Conservation (phyloP, 2,888 invertebrate genomes). For the Drosophila melanosoma region DNA sequence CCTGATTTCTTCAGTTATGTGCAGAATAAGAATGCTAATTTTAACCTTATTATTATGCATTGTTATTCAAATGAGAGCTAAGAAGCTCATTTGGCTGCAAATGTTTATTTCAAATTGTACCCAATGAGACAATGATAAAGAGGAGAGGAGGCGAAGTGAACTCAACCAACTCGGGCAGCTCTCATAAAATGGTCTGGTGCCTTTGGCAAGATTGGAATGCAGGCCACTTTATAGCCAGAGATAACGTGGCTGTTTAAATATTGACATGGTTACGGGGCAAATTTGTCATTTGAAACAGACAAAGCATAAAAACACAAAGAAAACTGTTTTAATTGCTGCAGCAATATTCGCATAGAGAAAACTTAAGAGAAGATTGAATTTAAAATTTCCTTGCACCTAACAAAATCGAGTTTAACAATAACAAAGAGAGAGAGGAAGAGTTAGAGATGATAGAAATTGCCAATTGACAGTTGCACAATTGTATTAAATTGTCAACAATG, state of each 20-base stretch:
- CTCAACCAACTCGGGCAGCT: neutral
- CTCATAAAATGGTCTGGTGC: neutral
- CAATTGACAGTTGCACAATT: neutral
- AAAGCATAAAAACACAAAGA: neutral
- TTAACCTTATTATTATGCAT: neutral
- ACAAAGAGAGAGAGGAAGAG: neutral
- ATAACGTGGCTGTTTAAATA: conserved; percentile 1
- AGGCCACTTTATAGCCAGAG: conserved; percentile 5
- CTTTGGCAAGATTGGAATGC: conserved; percentile 4
- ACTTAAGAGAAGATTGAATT: neutral
- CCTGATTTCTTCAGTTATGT: neutral
- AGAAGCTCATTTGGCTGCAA: neutral
- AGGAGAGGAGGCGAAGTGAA: neutral
- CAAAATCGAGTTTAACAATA: neutral
- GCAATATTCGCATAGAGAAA: neutral
- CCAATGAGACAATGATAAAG: neutral
- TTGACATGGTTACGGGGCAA: neutral
- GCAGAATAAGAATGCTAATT: neutral
- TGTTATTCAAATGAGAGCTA: neutral
- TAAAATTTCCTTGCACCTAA: neutral
- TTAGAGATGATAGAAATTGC: neutral
- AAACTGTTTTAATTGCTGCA: neutral
- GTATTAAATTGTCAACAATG: too few species aligned
- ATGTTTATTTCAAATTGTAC: neutral
- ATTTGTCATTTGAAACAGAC: neutral